A percentile compares a stretch with the other conserved stretches of the same genome.
Evolutionary conservation across 2,888 invertebrate genomes (phyloP).

Genomic region (Hypomecis atomaria): DNA sequence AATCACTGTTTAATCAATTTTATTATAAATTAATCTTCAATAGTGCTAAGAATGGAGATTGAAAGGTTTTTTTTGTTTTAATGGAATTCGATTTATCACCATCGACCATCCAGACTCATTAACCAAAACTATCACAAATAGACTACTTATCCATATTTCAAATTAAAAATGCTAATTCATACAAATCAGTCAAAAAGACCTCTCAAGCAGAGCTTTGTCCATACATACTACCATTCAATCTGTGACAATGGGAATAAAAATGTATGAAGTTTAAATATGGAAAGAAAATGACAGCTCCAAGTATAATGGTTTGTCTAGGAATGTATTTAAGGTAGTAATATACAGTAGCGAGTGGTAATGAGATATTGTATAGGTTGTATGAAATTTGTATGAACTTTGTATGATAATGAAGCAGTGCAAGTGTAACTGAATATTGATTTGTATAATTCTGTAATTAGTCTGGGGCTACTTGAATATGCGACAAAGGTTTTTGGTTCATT

Average conservation of each 20-base stretch:
- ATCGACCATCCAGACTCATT: slow-evolving; percentile 15
- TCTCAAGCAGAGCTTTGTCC: slow-evolving; percentile 27
- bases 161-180: slow-evolving; percentile 38
- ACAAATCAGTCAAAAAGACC: slow-evolving; percentile 42
- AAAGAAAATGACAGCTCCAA: slow-evolving; percentile 32
- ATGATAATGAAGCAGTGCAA: slow-evolving; percentile 29
- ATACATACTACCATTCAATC: neutral
- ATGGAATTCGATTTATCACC: neutral
- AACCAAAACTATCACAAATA: slow-evolving; percentile 66
- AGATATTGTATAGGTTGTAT: slow-evolving; percentile 33
- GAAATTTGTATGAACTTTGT: slow-evolving; percentile 12
- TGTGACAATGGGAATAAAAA: slow-evolving; percentile 24
- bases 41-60: too few species aligned
- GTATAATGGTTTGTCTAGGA: slow-evolving; percentile 35
- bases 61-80: too few species aligned
- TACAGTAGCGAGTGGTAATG: slow-evolving; percentile 49
- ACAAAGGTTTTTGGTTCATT: slow-evolving; percentile 28
- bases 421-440: slow-evolving; percentile 34
- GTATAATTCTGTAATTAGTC: slow-evolving; percentile 34
- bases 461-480: slow-evolving; percentile 29
- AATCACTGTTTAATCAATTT: too few species aligned
- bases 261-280: slow-evolving; percentile 6
- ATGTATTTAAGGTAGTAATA: slow-evolving; percentile 42
- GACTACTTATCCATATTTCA: slow-evolving; percentile 74
- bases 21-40: too few species aligned